Base-by-base conservation (phyloP, 2,888 invertebrate genomes). In the Ichneumon xanthorius region DNA sequence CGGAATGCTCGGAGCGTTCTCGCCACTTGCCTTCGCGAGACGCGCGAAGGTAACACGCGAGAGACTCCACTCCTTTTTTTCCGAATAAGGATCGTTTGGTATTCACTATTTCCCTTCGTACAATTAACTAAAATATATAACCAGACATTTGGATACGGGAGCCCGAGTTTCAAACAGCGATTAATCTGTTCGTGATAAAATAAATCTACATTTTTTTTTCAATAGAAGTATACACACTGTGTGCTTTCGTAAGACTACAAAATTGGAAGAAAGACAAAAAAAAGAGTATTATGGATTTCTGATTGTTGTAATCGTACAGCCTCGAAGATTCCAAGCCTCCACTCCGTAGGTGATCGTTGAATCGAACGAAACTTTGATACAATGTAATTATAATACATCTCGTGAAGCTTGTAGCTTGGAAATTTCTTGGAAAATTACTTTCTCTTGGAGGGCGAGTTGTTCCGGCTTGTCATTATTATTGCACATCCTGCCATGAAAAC, bases 401-500 rank as follows among this genome's bases (percentile, higher is more conserved):
- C 58, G 72, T 53, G 26, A 65, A 16, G 63, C 26, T 40, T 14
- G 16, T 19, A 61, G 65, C 58, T 76, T 76, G 67, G 63, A 78
- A 68, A 71, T 82, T 84, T 76, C 30, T 71, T 33, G 16, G 14
- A 33, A 68, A 67, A 65, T 85, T 89, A 89, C 68, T 90, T 90
- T 73, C 85, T 90, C 82, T 88, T 90, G n/a, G 83, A 82, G 19
- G 86, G 11, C 14, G 87, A 84, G 83, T 77, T 88, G 78, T 85
- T 89, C 40, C 88, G 88, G 72, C 91, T 88, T 33, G 94, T 95
- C 88, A 94, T 93, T 50, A 95, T 95, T 87, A 95, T 94, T 85
- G 95, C 95, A 89, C 95, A 95, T 53, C 95, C 96, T 45, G 95
- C 95, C 1, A 95, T 94, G 89, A 96, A 94, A 14, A 96, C 92